These are phyloP conservation scores for Drosophila prostipennis DNA, from an alignment of 2,888 invertebrate genomes.

Conservation along the genomic window DNA sequence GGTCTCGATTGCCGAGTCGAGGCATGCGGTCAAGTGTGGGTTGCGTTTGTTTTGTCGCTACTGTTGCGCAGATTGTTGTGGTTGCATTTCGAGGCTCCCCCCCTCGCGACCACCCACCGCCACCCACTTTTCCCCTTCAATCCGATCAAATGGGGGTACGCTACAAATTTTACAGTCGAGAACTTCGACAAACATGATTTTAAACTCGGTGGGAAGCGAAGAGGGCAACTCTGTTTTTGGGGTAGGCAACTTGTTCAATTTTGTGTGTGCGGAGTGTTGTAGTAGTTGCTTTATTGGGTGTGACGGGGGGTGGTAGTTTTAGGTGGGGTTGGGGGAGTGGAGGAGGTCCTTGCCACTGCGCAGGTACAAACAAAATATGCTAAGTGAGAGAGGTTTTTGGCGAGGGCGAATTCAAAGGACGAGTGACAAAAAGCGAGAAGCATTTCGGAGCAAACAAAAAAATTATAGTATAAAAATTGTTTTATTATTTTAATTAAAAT, in stretches of 20 bases:
- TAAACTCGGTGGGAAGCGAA: not conserved
- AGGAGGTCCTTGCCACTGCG: conserved; percentile 52
- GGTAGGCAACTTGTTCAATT: conserved; percentile 25
- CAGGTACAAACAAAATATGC: conserved; percentile 73
- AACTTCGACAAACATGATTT: conserved; percentile 47
- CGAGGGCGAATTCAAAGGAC: conserved; percentile 48
- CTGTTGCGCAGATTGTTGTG: conserved; percentile 53
- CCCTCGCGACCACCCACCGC: not conserved
- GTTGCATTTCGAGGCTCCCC: conserved; percentile 33
- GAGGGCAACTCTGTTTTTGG: conserved; percentile 5
- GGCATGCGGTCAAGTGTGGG: conserved; percentile 60
- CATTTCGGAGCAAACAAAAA: too few relatives aligned
- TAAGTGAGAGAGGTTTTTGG: conserved; percentile 1
- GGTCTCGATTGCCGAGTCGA: conserved; percentile 21
- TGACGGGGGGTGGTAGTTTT: not conserved
- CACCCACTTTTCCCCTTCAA: conserved; percentile 9
- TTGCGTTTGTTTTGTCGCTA: conserved; percentile 41
- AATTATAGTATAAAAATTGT: too few relatives aligned
- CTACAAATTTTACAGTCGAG: conserved; percentile 34
- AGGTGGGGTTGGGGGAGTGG: not conserved
- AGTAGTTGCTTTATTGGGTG: conserved; percentile 23
- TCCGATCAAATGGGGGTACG: conserved; percentile 39
- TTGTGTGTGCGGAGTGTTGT: conserved; percentile 10
- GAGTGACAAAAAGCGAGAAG: too few relatives aligned
- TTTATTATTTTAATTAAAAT: too few relatives aligned